Conservation (phyloP, 2,113 vertebrate genomes). For the Zapus hudsonius region DNA sequence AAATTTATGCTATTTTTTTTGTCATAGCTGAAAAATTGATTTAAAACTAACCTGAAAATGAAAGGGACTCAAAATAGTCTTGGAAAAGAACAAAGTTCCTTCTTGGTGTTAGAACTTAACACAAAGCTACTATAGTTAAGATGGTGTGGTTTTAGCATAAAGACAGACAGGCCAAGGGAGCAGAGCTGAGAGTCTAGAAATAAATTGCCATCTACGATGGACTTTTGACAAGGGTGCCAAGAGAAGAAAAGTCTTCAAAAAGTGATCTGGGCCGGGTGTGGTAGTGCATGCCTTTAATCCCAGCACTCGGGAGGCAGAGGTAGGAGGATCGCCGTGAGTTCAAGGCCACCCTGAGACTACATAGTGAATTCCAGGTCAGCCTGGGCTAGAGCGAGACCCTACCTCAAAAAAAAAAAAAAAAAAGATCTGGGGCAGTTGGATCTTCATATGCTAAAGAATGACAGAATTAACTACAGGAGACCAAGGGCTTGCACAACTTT, state of each 20-base stretch:
- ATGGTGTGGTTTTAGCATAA: neutral
- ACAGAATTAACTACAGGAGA: neutral
- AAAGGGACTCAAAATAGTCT: neutral
- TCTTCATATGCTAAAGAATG: neutral
- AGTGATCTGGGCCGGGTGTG: no score
- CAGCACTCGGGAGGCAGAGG: no score
- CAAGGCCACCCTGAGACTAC: no score
- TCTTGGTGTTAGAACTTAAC: neutral
- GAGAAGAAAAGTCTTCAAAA: neutral
- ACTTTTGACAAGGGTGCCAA: neutral
- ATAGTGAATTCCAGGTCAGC: no score
- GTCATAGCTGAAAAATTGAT: neutral
- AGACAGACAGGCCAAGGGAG: neutral
- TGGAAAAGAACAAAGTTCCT: neutral
- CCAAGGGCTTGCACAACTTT: neutral
- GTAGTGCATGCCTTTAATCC: no score
- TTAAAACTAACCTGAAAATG: constrained; percentile 25
- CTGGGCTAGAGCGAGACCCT: no score
- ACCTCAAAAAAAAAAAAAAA: no score
- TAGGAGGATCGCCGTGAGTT: no score
- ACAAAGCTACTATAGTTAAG: neutral
- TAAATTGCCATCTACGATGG: neutral
- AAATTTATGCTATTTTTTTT: neutral
- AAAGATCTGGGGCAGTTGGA: neutral
- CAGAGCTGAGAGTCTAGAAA: neutral